Conservation (phyloP, 2,888 invertebrate species). For the Tribolium freemani region DNA sequence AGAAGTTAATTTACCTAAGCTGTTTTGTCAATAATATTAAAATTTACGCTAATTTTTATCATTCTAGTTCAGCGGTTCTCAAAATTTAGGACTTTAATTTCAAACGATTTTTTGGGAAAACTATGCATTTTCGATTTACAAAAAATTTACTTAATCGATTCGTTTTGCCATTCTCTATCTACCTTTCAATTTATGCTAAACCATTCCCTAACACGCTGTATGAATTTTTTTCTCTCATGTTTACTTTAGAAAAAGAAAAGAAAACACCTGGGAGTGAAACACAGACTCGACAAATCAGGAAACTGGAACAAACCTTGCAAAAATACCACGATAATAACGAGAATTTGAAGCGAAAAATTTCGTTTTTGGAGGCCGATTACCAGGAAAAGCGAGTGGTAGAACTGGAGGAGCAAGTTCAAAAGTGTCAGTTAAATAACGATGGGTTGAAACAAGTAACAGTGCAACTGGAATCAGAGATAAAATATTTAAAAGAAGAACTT, state of each 20-base stretch:
- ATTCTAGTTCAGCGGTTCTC: too few species aligned
- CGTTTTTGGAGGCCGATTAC: not conserved
- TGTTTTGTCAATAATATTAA: too few species aligned
- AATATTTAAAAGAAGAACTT: not conserved
- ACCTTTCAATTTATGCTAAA: too few species aligned
- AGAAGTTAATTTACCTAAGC: too few species aligned
- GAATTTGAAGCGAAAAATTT: conserved; percentile 29
- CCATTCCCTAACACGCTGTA: too few species aligned
- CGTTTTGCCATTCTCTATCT: too few species aligned
- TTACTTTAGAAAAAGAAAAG: not conserved
- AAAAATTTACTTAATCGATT: too few species aligned
- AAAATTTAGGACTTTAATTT: too few species aligned
- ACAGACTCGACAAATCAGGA: not conserved
- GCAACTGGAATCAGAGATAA: conserved; percentile 7
- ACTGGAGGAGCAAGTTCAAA: conserved; percentile 1
- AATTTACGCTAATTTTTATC: too few species aligned
- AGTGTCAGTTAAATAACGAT: conserved; percentile 5
- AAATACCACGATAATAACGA: conserved; percentile 49
- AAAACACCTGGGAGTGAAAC: not conserved
- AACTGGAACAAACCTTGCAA: conserved; percentile 30
- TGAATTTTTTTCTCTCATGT: not conserved
- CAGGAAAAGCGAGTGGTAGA: conserved; percentile 1
- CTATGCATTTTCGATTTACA: too few species aligned
- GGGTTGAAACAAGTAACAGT: not conserved
- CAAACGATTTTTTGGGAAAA: too few species aligned